Evolutionary conservation across 2,113 vertebrate species (phyloP), one percentile per base, ranked within the genome.

Genomic region (Cepphus grylle): DNA sequence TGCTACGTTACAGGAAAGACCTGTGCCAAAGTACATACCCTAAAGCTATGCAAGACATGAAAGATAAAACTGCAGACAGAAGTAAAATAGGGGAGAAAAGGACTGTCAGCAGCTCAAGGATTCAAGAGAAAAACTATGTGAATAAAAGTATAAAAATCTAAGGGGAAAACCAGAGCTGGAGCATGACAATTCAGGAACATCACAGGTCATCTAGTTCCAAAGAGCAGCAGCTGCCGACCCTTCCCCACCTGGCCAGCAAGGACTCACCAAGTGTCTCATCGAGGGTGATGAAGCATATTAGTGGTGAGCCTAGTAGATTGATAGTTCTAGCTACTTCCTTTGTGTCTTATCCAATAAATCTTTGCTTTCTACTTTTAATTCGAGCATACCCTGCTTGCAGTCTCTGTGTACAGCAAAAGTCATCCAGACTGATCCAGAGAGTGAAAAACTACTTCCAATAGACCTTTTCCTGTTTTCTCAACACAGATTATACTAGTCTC

Each of bases 381-480:
- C 4, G 27, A 62, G 21, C 26, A 58, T 45, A 55, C 32, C 25
- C 32, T 65, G 5, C 10, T 80, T 7, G 2, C 3, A 26, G 5
- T 20, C 45, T 72, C 19, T 63, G 13, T 23, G 18, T 14, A 32
- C 9, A 45, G 22, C 22, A 50, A 62, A 88, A 86, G 14, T 43
- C 27, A 65, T 14, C 65, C 53, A 87, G 17, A 69, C 12, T 18
- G 9, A 13, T 29, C 43, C 49, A 73, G 40, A 65, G 19, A 55
- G 13, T 3, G 8, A 32, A 45, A 47, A 29, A 3, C 12, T 29
- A 6, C 25, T 69, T 73, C 36, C 36, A 74, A 0, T 0, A 5
- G 21, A 61, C 10, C 14, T 85, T 85, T 38, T 42, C 15, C 42
- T 66, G 4, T 25, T 78, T 56, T 43, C 29, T 20, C 5, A 2